A percentile compares a stretch with the other conserved stretches of the same genome.
Conservation (phyloP, 2,113 vertebrate genomes). For the Gymnogyps californianus region DNA sequence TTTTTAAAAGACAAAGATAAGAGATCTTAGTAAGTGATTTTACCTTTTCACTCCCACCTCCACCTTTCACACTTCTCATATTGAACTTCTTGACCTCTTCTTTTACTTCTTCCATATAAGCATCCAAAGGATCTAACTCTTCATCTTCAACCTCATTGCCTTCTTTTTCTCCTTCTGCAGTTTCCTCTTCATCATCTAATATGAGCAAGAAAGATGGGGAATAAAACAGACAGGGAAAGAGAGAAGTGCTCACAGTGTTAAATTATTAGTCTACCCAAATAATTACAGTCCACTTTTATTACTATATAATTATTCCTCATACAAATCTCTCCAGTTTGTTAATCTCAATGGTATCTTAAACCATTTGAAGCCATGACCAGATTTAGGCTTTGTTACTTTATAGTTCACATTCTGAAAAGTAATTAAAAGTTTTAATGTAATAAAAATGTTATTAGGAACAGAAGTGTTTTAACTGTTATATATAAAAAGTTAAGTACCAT, state of each 20-base stretch:
- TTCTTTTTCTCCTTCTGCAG: constrained; percentile 80
- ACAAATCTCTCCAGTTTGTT: background rate
- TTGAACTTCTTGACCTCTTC: constrained; percentile 99
- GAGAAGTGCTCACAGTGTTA: background rate
- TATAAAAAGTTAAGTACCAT: constrained; percentile 76
- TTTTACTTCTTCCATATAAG: constrained; percentile 99
- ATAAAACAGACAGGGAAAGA: background rate
- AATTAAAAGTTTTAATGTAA: background rate
- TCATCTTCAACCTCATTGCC: constrained; percentile 82
- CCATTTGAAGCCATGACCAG: background rate
- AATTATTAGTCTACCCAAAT: background rate
- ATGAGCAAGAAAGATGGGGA: background rate
- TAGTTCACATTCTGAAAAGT: background rate
- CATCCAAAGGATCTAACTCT: constrained; percentile 93
- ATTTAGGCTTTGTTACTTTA: background rate
- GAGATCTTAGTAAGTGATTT: background rate
- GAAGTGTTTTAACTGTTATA: background rate
- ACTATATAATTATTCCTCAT: background rate
- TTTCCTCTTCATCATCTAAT: constrained; percentile 83
- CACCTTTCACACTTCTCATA: constrained; percentile 91
- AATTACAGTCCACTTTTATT: background rate
- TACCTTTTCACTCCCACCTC: constrained; percentile 90
- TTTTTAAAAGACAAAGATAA: background rate
- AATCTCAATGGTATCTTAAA: background rate
- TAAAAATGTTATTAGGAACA: background rate